A percentile compares a stretch with the other conserved stretches of the same genome.
phyloP scores from a whole-genome alignment of 2,113 vertebrate species.

The Engystomops pustulosus region DNA sequence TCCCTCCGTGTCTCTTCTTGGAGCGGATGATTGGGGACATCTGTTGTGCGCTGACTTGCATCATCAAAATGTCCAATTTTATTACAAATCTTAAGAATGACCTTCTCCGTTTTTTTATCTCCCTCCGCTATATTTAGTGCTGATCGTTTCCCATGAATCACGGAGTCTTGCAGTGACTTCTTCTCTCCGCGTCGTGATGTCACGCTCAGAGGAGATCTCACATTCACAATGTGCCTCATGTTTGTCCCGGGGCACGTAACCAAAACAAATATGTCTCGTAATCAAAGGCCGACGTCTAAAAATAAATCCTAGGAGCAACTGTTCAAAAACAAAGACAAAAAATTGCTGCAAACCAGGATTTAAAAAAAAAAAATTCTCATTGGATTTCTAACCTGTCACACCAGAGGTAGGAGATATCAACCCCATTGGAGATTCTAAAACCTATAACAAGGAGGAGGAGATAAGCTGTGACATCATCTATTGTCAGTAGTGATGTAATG shows the following conservation, averaged over 20 bases:
- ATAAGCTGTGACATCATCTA: too few species aligned
- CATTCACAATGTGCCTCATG: conserved; percentile 10
- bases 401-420: too few species aligned
- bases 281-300: conserved; percentile 36
- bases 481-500: too few species aligned
- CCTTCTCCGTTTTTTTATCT: conserved; percentile 12
- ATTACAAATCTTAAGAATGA: not conserved
- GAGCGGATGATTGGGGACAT: not conserved
- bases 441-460: too few species aligned
- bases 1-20: not conserved
- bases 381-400: too few species aligned
- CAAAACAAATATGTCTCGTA: conserved; percentile 37
- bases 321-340: too few species aligned
- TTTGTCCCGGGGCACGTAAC: conserved; percentile 27
- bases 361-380: too few species aligned
- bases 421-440: too few species aligned
- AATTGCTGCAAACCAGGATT: too few species aligned
- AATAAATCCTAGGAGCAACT: not conserved
- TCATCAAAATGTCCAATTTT: not conserved
- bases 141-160: conserved; percentile 42
- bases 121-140: conserved; percentile 19
- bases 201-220: not conserved
- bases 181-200: not conserved
- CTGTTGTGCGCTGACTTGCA: not conserved
- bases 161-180: conserved; percentile 14